Evolutionary conservation across 2,113 vertebrate genomes (phyloP).

Genomic region (Ibidorhyncha struthersii): DNA sequence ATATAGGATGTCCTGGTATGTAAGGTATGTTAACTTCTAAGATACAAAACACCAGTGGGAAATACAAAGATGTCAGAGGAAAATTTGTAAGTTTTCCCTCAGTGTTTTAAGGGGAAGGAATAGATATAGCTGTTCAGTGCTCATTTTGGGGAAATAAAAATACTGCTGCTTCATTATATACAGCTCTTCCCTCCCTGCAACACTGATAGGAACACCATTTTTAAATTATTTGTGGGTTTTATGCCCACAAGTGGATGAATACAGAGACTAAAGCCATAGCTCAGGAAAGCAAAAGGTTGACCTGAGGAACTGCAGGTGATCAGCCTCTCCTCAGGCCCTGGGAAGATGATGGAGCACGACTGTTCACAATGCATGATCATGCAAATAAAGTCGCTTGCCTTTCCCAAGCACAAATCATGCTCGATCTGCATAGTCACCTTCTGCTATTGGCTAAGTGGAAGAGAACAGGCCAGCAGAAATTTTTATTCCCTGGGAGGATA

Average conservation of each 20-base stretch:
- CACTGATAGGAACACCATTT: fast-evolving
- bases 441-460: background rate
- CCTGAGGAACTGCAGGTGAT: background rate
- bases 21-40: background rate
- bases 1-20: background rate
- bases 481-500: background rate
- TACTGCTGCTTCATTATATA: background rate
- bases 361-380: background rate
- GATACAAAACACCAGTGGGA: background rate
- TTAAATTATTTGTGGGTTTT: background rate
- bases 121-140: background rate
- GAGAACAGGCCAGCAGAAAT: fast-evolving
- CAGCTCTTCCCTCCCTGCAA: background rate
- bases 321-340: background rate
- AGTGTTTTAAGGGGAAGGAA: background rate
- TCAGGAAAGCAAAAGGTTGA: background rate
- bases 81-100: background rate
- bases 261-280: background rate
- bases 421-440: background rate
- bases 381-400: background rate
- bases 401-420: background rate
- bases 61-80: background rate
- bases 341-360: background rate
- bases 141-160: background rate
- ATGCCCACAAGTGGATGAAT: background rate